phyloP scores from a whole-genome alignment of 2,888 invertebrate species.

The Furcula furcula region DNA sequence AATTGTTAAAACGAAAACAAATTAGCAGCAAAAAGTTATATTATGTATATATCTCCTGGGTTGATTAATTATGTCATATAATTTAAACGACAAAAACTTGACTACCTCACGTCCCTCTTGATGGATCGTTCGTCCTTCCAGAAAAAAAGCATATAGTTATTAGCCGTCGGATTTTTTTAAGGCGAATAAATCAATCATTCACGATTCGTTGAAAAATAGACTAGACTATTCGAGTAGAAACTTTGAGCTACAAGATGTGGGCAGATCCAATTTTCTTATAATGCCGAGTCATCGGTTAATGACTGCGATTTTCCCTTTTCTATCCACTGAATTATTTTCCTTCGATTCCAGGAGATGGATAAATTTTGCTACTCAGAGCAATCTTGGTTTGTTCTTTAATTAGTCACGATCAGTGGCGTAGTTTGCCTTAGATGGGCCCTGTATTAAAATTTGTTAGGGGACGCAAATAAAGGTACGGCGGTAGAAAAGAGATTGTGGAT shows the following conservation, averaged over 20 bases:
- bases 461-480: too few species aligned
- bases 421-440: too few species aligned
- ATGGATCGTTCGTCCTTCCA: background rate
- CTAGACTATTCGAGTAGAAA: constrained; percentile 13
- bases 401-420: too few species aligned
- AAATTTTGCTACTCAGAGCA: background rate
- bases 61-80: background rate
- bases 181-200: constrained; percentile 1
- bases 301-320: constrained; percentile 29
- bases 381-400: too few species aligned
- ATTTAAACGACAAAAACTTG: background rate
- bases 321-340: constrained; percentile 18
- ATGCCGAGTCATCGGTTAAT: constrained; percentile 41
- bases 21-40: too few species aligned
- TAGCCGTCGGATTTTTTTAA: background rate
- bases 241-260: constrained; percentile 30
- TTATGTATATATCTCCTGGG: background rate
- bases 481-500: too few species aligned
- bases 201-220: constrained; percentile 6
- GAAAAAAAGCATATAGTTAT: background rate
- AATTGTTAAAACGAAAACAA: too few species aligned
- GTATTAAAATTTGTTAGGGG: too few species aligned
- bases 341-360: background rate
- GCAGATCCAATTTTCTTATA: constrained; percentile 29
- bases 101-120: background rate